Percentiles rank a stretch among this genome's conserved stretches.
Evolutionary conservation across 2,113 vertebrate genomes (phyloP).

Genomic region (Solenodon paradoxus): DNA sequence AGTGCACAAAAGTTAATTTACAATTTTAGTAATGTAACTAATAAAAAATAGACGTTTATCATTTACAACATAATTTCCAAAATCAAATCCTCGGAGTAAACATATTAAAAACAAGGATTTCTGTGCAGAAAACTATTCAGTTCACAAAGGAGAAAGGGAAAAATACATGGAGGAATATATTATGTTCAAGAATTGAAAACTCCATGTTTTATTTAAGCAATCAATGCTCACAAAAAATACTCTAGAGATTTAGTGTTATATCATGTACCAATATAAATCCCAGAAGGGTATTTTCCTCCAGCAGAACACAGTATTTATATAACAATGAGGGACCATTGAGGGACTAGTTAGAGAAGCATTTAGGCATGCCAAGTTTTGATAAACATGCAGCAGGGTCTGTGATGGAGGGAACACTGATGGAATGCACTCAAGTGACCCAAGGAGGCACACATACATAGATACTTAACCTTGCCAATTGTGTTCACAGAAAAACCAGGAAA

Average conservation of each 20-base stretch:
- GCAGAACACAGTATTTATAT: background rate
- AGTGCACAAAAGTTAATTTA: background rate
- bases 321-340: background rate
- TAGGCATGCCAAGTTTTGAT: too few relatives aligned
- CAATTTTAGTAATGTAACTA: background rate
- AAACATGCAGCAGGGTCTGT: background rate
- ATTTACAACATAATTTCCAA: background rate
- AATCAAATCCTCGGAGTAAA: background rate
- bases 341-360: background rate
- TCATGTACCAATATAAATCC: background rate
- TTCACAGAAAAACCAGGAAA: background rate
- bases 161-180: background rate
- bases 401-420: too few relatives aligned
- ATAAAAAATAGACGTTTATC: background rate
- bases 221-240: background rate
- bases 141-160: background rate
- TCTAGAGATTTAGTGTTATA: background rate
- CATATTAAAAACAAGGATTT: background rate
- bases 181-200: background rate
- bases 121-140: background rate
- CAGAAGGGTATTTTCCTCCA: background rate
- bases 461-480: background rate
- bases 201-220: background rate
- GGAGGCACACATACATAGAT: accelerated
- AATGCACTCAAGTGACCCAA: too few relatives aligned